Base-by-base conservation (phyloP, 2,797 vertebrate genomes). In the Pelobates cultripes region DNA sequence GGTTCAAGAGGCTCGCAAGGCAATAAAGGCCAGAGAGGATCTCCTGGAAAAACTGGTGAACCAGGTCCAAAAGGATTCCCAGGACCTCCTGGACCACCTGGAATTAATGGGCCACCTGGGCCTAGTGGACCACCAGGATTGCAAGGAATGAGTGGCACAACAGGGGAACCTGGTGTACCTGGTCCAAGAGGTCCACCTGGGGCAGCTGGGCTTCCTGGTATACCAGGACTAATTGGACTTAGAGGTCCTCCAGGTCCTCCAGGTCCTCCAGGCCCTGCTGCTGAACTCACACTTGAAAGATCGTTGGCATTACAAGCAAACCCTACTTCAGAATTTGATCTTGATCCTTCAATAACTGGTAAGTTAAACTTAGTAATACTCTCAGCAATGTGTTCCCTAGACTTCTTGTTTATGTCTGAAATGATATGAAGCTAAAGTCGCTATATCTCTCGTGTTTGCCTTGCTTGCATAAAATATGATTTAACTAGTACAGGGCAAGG, bases 21-120 rank as follows among this genome's bases (percentile, higher is more conserved):
- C 28, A 91, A 95, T 53, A 99, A 98, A 91, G 98, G 97, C 73
- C 94, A 96, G 75, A 93, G 96, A 60, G 98, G 98, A 17, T 98
- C 97, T 69, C 95, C 96, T 2, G 98, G 97, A 60, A 95, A 96
- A 89, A 95, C 95, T 0, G 98, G 98, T 78, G 91, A 94, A 2
- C 91, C 96, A 55, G 98, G 98, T 45, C 78, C 92, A 69, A 98
- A 91, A 28, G 97, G 98, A 85, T 96, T 96, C 70, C 95, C 96
- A 8, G 98, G 97, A 2, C 89, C 91, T 45, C 91, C 94, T 0
- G 97, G 96, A 68, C 91, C 94, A 4, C 94, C 94, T 57, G 97
- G 97, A 86, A 95, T 95, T 90, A 96, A 96, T 0, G 98, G 97
- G 28, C 93, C 93, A 51, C 91, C 92, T 2, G 97, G 98, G 43